Evolutionary conservation across 2,888 invertebrate genomes (phyloP), one percentile per base, ranked within the genome.

Genomic region (Andrena fulva): DNA sequence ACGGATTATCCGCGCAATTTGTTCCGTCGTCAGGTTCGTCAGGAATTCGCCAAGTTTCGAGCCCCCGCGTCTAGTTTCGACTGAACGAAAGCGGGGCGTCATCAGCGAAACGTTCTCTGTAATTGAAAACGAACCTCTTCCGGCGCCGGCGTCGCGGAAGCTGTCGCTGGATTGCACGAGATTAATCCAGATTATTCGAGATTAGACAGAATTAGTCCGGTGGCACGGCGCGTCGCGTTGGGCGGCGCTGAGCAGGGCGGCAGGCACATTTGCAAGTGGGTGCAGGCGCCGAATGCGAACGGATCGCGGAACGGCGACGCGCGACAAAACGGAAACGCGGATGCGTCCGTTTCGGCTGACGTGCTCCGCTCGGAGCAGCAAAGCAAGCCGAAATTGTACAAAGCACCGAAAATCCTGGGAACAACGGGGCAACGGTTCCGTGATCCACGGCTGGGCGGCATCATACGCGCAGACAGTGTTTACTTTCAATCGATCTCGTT

Each of bases 181-280:
- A 90, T 90, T 90, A 89, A 81, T 83, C 77, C 80, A 85, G 89
- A 90, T 90, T 90, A 90, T 87, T 89, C 87, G 79, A 90, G 91
- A 91, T 91, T 91, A 91, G 85, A 87, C 80, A 48, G 85, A 86
- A 91, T 91, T 90, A 89, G 88, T 87, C 86, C 81, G 81, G 74
- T 82, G 72, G 77, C 66, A 8, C 5, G 35, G 35, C 63, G 8
- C n/a, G 31, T 31, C 83, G 85, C 81, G 89, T 89, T 86, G 83
- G 89, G 66, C 52, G 62, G 42, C 48, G 66, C 50, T 29, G 74
- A 67, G 77, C 83, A 68, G 74, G 69, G 85, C 80, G 72, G 50
- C 69, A 70, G 79, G 79, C 70, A 82, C 66, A 48, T 56, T 54
- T 52, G n/a, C 31, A 16, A 42, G 42, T 16, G 42, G 16, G 12